Evolutionary conservation across 2,113 vertebrate genomes (phyloP), one percentile per base, ranked within the genome.

Genomic region (Spheniscus mendiculus): DNA sequence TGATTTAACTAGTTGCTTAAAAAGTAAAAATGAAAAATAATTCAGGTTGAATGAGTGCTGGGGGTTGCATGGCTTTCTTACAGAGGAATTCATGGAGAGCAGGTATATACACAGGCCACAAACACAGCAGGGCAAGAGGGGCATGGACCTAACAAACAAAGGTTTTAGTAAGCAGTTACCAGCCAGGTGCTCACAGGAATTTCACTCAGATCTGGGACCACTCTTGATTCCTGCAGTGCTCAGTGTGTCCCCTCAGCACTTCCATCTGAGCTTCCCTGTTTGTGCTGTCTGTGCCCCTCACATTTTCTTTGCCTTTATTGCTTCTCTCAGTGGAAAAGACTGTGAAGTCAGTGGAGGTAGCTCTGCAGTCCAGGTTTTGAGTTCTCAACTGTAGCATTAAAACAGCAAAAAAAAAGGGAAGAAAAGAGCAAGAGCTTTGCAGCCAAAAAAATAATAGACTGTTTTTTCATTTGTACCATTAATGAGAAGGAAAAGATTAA

Each of bases 61-160:
- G 72, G 74, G 47, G 32, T 1, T 63, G 74, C 38, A 5, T 10
- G 87, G 66, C 36, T 69, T 83, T 34, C 17, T 55, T 16, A 0
- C 12, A 6, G 69, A 22, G 59, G n/a, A 12, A 9, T 9, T 49
- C 17, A 1, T 2, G 59, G 65, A 7, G 66, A 53, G 45, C 36
- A 20, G 62, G 79, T 26, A 6, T 26, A 1, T 0, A 2, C 55
- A 0, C 4, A 9, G 55, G 26, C 44, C 56, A 22, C 20, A 20
- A 30, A 55, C 19, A 3, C 53, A 16, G 66, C 53, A 12, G 67
- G 42, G 12, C 0, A 3, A 49, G 45, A 1, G 13, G 44, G n/a
- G 32, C 56, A 3, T 1, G 0, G 56, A 30, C 38, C 58, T 15
- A 40, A 4, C 29, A 27, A 25, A 38, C 0, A 6, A 8, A 42